Evolutionary conservation across 2,888 invertebrate genomes (phyloP).

Genomic region (Drosophila pseudotalamancana): DNA sequence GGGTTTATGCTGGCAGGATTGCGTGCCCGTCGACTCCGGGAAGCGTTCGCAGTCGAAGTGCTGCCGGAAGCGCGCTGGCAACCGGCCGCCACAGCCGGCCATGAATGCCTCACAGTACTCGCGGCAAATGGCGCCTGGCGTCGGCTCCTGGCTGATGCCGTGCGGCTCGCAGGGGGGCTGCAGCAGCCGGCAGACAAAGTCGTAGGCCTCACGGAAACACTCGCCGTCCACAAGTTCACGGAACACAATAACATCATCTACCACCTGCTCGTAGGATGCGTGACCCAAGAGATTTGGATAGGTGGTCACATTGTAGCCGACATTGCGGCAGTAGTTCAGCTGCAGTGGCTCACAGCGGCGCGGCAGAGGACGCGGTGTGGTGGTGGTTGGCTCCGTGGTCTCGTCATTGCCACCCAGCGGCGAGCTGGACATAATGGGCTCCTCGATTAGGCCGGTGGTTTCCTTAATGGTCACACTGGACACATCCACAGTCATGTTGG

Average conservation of each 20-base stretch:
- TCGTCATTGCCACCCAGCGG: conserved; percentile 83
- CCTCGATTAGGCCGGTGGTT: conserved; percentile 83
- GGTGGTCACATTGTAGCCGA: conserved; percentile 92
- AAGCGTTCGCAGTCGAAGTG: conserved; percentile 91
- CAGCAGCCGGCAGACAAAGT: conserved; percentile 93
- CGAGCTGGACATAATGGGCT: conserved; percentile 83
- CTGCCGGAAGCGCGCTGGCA: conserved; percentile 89
- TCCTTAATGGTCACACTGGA: conserved; percentile 88
- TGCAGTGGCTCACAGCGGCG: conserved; percentile 89
- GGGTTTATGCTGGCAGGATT: conserved; percentile 91
- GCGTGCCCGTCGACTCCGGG: conserved; percentile 91
- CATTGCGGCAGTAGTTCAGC: conserved; percentile 88
- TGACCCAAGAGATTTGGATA: conserved; percentile 92
- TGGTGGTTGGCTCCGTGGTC: conserved; percentile 83
- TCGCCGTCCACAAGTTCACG: conserved; percentile 95
- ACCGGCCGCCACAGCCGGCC: conserved; percentile 91
- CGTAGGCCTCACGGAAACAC: conserved; percentile 94
- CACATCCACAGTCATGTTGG: conserved; percentile 88
- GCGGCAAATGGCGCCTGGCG: conserved; percentile 86
- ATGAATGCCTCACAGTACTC: conserved; percentile 94
- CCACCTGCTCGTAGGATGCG: conserved; percentile 86
- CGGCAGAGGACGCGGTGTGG: conserved; percentile 86
- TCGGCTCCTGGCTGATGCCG: conserved; percentile 85
- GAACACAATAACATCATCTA: conserved; percentile 91
- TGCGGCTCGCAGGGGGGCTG: conserved; percentile 92